Conservation (phyloP, 2,113 vertebrate species). For the Zapornia atra region DNA sequence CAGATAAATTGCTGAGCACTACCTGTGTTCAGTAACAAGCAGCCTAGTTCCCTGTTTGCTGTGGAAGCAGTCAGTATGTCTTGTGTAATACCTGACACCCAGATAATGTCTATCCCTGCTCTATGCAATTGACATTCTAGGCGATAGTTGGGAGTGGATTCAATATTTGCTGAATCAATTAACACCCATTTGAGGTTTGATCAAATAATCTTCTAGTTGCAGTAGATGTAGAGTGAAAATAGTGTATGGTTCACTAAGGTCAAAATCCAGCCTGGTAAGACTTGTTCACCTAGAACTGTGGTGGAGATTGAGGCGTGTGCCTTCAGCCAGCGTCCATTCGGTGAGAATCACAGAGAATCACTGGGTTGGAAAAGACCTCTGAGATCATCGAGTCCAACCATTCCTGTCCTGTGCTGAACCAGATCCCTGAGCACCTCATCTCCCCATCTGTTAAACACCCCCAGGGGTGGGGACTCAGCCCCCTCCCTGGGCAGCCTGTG, state of each 20-base stretch:
- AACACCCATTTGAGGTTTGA: background rate
- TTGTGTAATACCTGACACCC: background rate
- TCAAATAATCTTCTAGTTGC: background rate
- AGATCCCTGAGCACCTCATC: too few species aligned
- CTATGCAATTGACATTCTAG: background rate
- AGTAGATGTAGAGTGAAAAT: background rate
- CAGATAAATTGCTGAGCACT: background rate
- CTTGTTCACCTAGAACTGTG: background rate
- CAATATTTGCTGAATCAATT: slow-evolving; percentile 13
- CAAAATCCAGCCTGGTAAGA: background rate
- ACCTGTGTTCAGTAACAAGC: background rate
- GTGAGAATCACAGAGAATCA: too few species aligned
- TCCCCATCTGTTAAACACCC: too few species aligned
- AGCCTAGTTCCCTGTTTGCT: background rate
- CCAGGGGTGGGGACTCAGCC: too few species aligned
- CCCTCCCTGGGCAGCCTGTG: too few species aligned
- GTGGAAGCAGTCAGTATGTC: background rate
- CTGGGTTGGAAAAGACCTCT: too few species aligned
- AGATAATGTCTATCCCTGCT: background rate
- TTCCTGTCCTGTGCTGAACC: too few species aligned
- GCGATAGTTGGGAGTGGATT: background rate
- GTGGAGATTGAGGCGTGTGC: background rate
- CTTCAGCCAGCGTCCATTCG: background rate
- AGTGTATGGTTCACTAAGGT: background rate
- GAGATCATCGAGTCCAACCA: too few species aligned